These are phyloP conservation scores for Fringilla coelebs DNA, from an alignment of 2,797 vertebrate species.

Conservation along the genomic window DNA sequence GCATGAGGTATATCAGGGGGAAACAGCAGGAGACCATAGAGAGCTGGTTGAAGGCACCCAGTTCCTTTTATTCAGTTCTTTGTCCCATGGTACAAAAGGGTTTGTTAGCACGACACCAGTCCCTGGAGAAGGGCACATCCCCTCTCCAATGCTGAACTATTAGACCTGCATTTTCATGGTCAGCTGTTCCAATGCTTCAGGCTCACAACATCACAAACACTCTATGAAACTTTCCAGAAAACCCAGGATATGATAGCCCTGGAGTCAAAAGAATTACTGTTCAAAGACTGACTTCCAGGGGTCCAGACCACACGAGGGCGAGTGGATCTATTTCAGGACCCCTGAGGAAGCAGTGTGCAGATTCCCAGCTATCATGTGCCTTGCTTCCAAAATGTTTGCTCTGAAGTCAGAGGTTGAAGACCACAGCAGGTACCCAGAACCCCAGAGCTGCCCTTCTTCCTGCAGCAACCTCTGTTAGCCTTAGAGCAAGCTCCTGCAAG, in stretches of 20 bases:
- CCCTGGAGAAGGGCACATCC: not conserved
- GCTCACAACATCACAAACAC: not conserved
- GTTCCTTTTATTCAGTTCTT: not conserved
- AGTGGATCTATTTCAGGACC: not conserved
- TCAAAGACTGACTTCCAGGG: not conserved
- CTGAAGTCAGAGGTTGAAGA: not conserved
- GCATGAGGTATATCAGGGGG: not conserved
- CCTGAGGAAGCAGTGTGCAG: not conserved
- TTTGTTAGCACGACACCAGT: accelerated
- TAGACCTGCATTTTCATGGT: not conserved
- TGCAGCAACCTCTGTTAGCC: not conserved
- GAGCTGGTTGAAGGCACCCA: not conserved
- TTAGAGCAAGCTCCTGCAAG: not conserved
- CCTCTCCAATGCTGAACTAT: not conserved
- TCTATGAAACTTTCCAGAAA: not conserved
- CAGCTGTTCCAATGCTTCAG: not conserved
- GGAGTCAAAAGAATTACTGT: not conserved
- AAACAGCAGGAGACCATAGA: accelerated
- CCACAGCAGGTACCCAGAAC: no score
- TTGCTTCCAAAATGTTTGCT: not conserved
- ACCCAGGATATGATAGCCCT: not conserved
- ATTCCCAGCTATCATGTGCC: not conserved
- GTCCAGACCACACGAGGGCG: not conserved
- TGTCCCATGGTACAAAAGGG: not conserved
- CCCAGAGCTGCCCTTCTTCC: not conserved